phyloP scores from a whole-genome alignment of 2,888 invertebrate genomes.

The Margaritifera margaritifera region DNA sequence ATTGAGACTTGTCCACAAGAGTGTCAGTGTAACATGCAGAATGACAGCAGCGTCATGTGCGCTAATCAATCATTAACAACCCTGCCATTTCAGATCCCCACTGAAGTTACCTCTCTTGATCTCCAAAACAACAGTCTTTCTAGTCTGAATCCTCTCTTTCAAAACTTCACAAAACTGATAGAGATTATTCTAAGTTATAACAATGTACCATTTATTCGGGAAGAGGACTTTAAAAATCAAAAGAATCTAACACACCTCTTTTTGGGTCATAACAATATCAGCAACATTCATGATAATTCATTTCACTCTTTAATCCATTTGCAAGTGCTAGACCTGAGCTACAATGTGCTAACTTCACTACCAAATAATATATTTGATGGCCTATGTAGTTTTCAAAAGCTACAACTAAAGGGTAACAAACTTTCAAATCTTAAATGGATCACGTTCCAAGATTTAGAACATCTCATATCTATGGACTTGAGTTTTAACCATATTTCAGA shows the following conservation, averaged over 20 bases:
- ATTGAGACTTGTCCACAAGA: conserved; percentile 20
- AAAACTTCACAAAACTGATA: conserved; percentile 33
- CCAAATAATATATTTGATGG: conserved; percentile 22
- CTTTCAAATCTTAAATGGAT: conserved; percentile 17
- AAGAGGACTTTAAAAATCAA: conserved; percentile 17
- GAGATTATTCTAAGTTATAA: conserved; percentile 55
- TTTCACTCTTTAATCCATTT: conserved; percentile 21
- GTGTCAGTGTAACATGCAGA: conserved; percentile 24
- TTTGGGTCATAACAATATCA: conserved; percentile 30
- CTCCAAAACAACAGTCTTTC: conserved; percentile 37
- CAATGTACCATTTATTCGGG: conserved; percentile 30
- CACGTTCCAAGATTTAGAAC: conserved; percentile 36
- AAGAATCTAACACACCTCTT: conserved; percentile 22
- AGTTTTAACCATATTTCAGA: conserved; percentile 17
- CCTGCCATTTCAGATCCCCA: conserved; percentile 37
- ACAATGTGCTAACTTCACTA: conserved; percentile 26
- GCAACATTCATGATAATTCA: conserved; percentile 13
- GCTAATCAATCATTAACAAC: conserved; percentile 25
- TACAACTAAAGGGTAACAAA: conserved; percentile 22
- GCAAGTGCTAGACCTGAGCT: conserved; percentile 26
- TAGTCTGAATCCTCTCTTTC: conserved; percentile 34
- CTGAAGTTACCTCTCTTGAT: conserved; percentile 23
- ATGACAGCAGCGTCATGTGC: conserved; percentile 35
- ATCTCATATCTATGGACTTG: conserved; percentile 26
- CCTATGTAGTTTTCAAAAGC: conserved; percentile 11